These are phyloP conservation scores for Caenorhabditis inopinata DNA, from an alignment of 1,140 invertebrate species.

Conservation along the genomic window DNA sequence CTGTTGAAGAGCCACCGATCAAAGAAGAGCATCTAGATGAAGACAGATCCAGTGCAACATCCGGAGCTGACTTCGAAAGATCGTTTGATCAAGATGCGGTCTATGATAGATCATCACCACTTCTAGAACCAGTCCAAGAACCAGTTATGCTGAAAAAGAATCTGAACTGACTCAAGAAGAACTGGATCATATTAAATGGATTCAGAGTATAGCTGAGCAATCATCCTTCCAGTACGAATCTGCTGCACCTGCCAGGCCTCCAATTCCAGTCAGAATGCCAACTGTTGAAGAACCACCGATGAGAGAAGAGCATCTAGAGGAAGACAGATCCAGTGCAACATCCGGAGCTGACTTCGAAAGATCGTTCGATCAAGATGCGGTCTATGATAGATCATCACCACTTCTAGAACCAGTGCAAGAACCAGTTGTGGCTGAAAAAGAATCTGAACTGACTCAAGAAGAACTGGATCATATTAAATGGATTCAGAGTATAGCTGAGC, in stretches of 20 bases:
- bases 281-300: neutral
- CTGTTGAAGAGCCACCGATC: too few relatives aligned
- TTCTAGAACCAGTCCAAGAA: neutral
- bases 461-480: constrained; percentile 29
- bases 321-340: constrained; percentile 6
- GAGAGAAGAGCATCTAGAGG: neutral
- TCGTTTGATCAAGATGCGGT: neutral
- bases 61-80: too few relatives aligned
- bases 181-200: constrained; percentile 35
- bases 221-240: neutral
- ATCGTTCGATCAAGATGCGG: neutral
- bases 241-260: neutral
- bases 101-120: constrained; percentile 28
- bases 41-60: constrained; percentile 21
- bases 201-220: neutral
- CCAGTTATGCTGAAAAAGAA: neutral
- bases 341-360: constrained; percentile 19
- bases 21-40: too few relatives aligned
- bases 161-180: neutral
- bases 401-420: neutral
- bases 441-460: constrained; percentile 10
- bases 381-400: constrained; percentile 7
- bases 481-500: neutral
- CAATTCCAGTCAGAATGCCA: neutral
- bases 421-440: neutral